Evolutionary conservation across 1,140 invertebrate genomes (phyloP).

Genomic region (Xylocopa sonorina): DNA sequence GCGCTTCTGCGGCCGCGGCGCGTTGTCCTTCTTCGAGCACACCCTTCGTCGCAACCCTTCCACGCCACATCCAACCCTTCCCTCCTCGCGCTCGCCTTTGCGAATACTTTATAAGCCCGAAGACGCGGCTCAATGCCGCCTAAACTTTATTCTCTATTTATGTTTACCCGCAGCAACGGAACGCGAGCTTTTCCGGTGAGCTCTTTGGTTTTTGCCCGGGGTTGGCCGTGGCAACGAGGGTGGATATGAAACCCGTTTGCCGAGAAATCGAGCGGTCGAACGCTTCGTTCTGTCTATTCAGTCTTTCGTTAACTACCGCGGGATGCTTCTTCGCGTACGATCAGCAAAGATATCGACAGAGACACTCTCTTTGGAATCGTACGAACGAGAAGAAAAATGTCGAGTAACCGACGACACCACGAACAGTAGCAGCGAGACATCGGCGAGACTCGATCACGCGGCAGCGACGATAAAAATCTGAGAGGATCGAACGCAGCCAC

Average conservation of each 20-base stretch:
- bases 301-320: no score
- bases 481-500: constrained; percentile 57
- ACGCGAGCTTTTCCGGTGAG: constrained; percentile 12
- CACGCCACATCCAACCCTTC: constrained; percentile 63
- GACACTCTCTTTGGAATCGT: no score
- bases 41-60: constrained; percentile 57
- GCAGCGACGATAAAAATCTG: constrained; percentile 63
- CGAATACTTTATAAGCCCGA: constrained; percentile 79
- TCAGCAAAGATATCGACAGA: no score
- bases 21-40: constrained; percentile 68
- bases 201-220: constrained; percentile 25
- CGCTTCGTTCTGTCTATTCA: neutral
- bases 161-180: constrained; percentile 66
- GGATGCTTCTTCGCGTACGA: no score
- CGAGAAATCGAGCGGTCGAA: constrained; percentile 29
- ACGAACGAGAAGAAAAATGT: neutral
- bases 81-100: constrained; percentile 66
- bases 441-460: constrained; percentile 39
- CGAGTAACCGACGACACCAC: neutral
- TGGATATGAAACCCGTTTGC: constrained; percentile 35
- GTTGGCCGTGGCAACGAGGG: neutral
- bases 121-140: constrained; percentile 66
- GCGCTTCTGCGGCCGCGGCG: constrained; percentile 45
- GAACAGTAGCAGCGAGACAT: constrained; percentile 21
- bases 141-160: constrained; percentile 78